phyloP scores from a whole-genome alignment of 2,113 vertebrate genomes.

The Lampris incognitus region DNA sequence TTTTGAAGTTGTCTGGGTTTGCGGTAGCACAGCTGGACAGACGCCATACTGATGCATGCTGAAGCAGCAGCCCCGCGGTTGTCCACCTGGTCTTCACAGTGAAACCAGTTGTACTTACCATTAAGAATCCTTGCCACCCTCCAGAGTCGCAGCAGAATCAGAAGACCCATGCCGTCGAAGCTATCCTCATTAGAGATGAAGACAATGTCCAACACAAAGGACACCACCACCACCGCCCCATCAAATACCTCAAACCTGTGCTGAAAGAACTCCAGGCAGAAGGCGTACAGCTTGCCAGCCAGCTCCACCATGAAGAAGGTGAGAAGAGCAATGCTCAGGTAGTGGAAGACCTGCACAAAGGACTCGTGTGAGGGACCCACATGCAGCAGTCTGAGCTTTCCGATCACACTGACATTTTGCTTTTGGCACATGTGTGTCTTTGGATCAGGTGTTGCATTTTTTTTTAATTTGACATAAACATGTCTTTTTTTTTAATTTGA shows the following conservation, averaged over 20 bases:
- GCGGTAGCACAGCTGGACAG: too few relatives aligned
- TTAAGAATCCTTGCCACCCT: slow-evolving; percentile 96
- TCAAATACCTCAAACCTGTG: slow-evolving; percentile 98
- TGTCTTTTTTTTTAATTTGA: background rate
- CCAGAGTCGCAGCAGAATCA: slow-evolving; percentile 95
- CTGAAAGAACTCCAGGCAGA: slow-evolving; percentile 90
- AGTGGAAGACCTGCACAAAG: slow-evolving; percentile 89
- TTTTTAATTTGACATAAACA: background rate
- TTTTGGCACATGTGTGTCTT: too few relatives aligned
- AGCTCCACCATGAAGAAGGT: slow-evolving; percentile 93
- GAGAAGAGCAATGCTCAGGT: slow-evolving; percentile 89
- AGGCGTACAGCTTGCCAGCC: slow-evolving; percentile 88
- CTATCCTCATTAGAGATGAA: slow-evolving; percentile 87
- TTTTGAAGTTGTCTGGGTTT: too few relatives aligned
- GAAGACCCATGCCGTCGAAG: slow-evolving; percentile 89
- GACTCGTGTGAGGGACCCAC: background rate
- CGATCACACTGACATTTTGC: too few relatives aligned
- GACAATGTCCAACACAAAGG: slow-evolving; percentile 89
- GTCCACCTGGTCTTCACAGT: slow-evolving; percentile 1
- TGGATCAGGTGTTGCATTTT: too few relatives aligned
- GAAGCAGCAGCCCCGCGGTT: too few relatives aligned
- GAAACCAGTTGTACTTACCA: slow-evolving; percentile 73
- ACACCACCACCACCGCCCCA: slow-evolving; percentile 86
- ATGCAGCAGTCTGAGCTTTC: background rate
- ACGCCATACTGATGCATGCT: too few relatives aligned